Percentiles rank a stretch among this genome's conserved stretches.
Conservation (phyloP, 2,888 invertebrate genomes). For the Agrochola circellaris region DNA sequence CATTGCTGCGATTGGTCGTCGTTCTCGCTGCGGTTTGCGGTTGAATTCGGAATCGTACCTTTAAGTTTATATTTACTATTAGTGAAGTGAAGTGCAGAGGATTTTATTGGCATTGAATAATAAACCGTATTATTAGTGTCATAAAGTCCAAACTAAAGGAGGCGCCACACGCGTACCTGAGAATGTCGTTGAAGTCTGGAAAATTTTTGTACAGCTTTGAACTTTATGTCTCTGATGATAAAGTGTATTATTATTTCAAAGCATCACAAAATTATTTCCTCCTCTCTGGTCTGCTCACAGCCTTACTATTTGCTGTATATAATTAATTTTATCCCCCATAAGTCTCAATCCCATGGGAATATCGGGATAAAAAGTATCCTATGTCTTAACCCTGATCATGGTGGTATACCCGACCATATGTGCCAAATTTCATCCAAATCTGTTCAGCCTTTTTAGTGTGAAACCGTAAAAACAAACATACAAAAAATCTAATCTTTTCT, state of each 20-base stretch:
- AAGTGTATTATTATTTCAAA: background rate
- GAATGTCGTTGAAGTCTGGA: background rate
- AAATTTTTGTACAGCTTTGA: background rate
- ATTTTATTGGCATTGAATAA: background rate
- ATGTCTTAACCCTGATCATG: no score
- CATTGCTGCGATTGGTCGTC: background rate
- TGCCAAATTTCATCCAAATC: no score
- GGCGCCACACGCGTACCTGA: background rate
- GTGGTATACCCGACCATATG: no score
- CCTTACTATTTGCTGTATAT: background rate
- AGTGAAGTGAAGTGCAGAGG: background rate
- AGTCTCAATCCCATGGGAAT: no score
- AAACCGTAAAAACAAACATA: no score
- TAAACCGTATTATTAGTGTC: background rate
- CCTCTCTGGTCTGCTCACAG: background rate
- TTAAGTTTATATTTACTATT: background rate
- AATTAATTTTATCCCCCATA: background rate
- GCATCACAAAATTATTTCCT: slow-evolving; percentile 3
- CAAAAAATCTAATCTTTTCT: no score
- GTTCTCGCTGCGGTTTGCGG: background rate
- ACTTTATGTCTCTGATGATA: slow-evolving; percentile 2
- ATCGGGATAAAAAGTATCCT: no score
- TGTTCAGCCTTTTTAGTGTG: no score
- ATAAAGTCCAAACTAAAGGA: background rate
- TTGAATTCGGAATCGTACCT: background rate